phyloP scores from a whole-genome alignment of 2,888 invertebrate genomes.

The Acanthoscelides obtectus region DNA sequence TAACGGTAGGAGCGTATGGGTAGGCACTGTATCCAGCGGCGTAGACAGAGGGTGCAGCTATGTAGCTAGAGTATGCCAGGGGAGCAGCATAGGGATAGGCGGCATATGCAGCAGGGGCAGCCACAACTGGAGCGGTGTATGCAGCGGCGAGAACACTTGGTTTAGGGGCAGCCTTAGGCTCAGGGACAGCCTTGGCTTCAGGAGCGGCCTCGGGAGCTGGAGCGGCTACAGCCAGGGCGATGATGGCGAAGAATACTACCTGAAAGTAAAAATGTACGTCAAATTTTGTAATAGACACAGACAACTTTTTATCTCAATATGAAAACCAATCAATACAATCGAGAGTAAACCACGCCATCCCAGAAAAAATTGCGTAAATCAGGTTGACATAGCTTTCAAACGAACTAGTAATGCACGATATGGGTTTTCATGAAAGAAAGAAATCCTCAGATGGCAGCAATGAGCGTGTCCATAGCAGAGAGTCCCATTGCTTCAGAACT shows the following conservation, averaged over 20 bases:
- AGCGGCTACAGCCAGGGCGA: background rate
- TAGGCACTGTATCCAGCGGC: constrained; percentile 1
- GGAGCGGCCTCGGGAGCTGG: constrained; percentile 1
- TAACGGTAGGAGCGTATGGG: background rate
- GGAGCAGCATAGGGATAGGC: constrained; percentile 1
- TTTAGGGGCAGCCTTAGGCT: background rate
- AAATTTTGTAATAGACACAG: background rate
- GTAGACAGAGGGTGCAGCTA: constrained; percentile 1
- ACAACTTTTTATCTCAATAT: too few relatives aligned
- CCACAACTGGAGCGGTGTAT: constrained; percentile 1
- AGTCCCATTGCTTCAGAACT: too few relatives aligned
- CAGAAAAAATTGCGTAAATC: too few relatives aligned
- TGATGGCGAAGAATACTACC: background rate
- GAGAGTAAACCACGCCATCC: too few relatives aligned
- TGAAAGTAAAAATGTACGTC: background rate
- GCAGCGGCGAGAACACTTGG: background rate
- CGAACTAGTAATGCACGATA: too few relatives aligned
- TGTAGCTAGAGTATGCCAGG: background rate
- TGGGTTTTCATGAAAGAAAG: too few relatives aligned
- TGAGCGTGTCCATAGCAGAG: too few relatives aligned
- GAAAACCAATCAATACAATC: too few relatives aligned
- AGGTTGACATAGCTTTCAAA: too few relatives aligned
- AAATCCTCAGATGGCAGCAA: too few relatives aligned
- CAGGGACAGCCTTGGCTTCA: background rate
- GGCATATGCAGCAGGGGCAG: constrained; percentile 1